These are phyloP conservation scores for Desmodus rotundus DNA, from an alignment of 2,113 vertebrate genomes.

Conservation along the genomic window DNA sequence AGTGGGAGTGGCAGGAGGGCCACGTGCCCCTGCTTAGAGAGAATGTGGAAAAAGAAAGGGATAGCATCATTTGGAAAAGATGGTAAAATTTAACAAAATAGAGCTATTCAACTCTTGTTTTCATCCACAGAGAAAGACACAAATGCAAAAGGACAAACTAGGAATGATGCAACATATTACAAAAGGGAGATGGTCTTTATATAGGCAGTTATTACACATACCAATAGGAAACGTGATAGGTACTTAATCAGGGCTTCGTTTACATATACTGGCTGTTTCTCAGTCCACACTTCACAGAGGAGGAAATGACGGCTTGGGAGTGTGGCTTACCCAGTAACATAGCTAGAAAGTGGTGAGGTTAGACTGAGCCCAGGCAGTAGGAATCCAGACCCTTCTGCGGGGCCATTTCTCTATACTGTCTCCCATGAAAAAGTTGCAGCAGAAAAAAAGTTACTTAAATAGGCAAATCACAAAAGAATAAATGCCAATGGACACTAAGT, in stretches of 20 bases:
- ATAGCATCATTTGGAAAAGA: not conserved
- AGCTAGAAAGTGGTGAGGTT: not conserved
- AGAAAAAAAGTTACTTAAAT: not conserved
- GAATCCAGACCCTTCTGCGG: not conserved
- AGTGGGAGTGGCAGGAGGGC: not conserved
- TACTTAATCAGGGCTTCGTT: not conserved
- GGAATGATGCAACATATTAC: not conserved
- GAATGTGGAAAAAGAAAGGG: not conserved
- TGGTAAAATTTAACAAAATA: not conserved
- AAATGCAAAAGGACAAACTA: not conserved
- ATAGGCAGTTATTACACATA: not conserved
- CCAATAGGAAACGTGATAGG: not conserved
- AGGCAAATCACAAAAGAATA: not conserved
- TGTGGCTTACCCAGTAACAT: not conserved
- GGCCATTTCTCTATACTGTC: not conserved
- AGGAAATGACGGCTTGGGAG: not conserved
- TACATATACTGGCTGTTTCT: not conserved
- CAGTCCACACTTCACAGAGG: not conserved
- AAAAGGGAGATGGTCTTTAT: not conserved
- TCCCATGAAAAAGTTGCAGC: not conserved
- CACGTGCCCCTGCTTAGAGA: not conserved
- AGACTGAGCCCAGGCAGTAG: not conserved
- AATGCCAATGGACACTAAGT: not conserved
- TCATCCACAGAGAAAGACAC: not conserved
- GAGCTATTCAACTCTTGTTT: not conserved